Percentiles rank a stretch among this genome's conserved stretches.
These are phyloP conservation scores for Neodontobutis hainanensis DNA, from an alignment of 2,113 vertebrate genomes.

Conservation along the genomic window DNA sequence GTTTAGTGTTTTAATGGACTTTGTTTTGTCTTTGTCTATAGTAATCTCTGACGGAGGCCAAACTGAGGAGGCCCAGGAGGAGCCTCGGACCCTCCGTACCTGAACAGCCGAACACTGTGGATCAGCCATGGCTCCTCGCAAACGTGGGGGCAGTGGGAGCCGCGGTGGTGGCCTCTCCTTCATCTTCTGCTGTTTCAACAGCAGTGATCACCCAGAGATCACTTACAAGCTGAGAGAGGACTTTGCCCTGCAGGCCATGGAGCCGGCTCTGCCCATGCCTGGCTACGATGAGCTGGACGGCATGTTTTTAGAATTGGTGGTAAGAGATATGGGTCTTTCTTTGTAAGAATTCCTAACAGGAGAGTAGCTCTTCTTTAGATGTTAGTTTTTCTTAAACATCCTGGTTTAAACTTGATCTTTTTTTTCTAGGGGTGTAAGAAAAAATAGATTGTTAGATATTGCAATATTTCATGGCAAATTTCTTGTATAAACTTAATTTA, in stretches of 20 bases:
- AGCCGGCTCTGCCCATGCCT: conserved; percentile 91
- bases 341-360: neutral
- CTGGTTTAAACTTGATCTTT: neutral
- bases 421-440: neutral
- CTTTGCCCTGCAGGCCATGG: conserved; percentile 95
- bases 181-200: conserved; percentile 97
- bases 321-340: conserved; percentile 70
- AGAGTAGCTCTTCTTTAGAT: neutral
- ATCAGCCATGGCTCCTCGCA: conserved; percentile 91
- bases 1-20: neutral
- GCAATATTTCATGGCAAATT: no score
- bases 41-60: conserved; percentile 73
- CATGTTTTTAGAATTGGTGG: conserved; percentile 97
- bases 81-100: conserved; percentile 66
- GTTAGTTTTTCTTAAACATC: neutral
- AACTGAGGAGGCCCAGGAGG: conserved; percentile 62
- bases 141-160: conserved; percentile 82
- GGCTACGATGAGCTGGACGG: conserved; percentile 89
- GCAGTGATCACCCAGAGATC: conserved; percentile 96
- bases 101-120: conserved; percentile 54
- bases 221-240: conserved; percentile 94
- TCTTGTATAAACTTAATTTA: no score
- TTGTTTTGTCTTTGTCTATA: conserved; percentile 37
- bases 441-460: no score
- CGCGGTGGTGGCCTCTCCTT: conserved; percentile 88